Base-by-base conservation (phyloP, 2,888 invertebrate genomes). In the Gibbula magus region DNA sequence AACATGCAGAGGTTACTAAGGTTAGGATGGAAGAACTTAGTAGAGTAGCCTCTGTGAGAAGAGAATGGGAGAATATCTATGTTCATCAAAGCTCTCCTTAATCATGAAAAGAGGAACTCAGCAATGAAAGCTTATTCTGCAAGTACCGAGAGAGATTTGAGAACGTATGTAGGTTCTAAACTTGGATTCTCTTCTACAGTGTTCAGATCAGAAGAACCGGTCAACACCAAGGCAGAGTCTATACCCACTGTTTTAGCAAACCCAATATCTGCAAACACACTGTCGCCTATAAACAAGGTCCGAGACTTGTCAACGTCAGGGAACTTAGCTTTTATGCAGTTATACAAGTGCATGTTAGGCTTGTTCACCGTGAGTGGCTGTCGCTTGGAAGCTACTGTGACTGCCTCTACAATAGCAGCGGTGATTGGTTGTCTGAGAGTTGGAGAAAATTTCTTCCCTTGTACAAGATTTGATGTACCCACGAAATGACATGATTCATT, bases 401-500 rank as follows among this genome's bases (percentile, higher is more conserved):
- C 83, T 1, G 89, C 85, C 56, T 83, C 82, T 1, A 89, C 88
- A n/a, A 89, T 75, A 8, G 86, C 84, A 0, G 89, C 90, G 13
- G 88, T 87, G 35, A 88, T 75, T 18, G 90, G 89, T 77, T 88
- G 86, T 20, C 83, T 76, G 5, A 87, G 81, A 25, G 83, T 79
- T 0, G 56, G 67, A 8, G 80, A 82, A 35, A 85, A 51, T 8
- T 75, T 32, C 3, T 87, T 82, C 3, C 86, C 86, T 7, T 78
- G 84, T 70, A 89, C 90, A 25, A 87, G 80, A 79, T 86, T 86
- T 91, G 98, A 99, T 5, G 98, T 98, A 0, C 96, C 98, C 78
- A 99, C 94, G 91, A 97, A 99, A 61, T 96, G 92, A 87, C 96
- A 96, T 13, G 95, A 94, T 0, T 96, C 95, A 88, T 97, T 94